Base-by-base conservation (phyloP, 2,888 invertebrate genomes). In the Chaitophorus viminalis region DNA sequence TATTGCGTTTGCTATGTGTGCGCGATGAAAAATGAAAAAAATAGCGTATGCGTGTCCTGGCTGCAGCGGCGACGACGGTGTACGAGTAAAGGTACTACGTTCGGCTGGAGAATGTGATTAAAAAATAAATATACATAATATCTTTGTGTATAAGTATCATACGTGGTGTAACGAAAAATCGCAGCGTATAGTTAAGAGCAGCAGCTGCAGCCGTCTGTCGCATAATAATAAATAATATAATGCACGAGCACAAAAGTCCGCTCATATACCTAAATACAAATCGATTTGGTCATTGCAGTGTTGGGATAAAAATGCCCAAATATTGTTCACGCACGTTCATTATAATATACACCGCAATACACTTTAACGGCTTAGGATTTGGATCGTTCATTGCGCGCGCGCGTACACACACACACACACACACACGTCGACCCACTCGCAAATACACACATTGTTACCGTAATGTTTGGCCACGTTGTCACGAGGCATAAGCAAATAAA, bases 401-500 rank as follows among this genome's bases (percentile, higher is more conserved):
- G 52, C 25, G 18, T 21, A 54, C 25, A 11, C 31, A 29, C 5
- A 25, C 25, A 60, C 25, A 9, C 33, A 29, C 5, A 54, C 18
- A 14, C 46, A 46, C 46, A 11, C 46, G 14, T 11, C 8, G 1
- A 46, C 14, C 1, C 11, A 46, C 46, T 46, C 46, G n/a, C 65
- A 60, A 60, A 60, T 25, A 29, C 68, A 29, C 68, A 29, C 29
- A 3, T 46, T 25, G 29, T 68, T 25, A 25, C 5, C 29, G 70
- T 31, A 70, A 36, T 75, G 39, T 36, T 21, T 29, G 11, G 65
- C 65, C 4, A 29, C 84, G 74, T n/a, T 46, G 74, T 84, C 65
- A 76, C 60, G 83, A 74, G 65, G 75, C 54, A 31, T 70, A 65
- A 84, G 75, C 76, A 77, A 85, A 85, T 84, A 77, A 77, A 77